phyloP scores from a whole-genome alignment of 2,113 vertebrate species.

The Albula goreensis region DNA sequence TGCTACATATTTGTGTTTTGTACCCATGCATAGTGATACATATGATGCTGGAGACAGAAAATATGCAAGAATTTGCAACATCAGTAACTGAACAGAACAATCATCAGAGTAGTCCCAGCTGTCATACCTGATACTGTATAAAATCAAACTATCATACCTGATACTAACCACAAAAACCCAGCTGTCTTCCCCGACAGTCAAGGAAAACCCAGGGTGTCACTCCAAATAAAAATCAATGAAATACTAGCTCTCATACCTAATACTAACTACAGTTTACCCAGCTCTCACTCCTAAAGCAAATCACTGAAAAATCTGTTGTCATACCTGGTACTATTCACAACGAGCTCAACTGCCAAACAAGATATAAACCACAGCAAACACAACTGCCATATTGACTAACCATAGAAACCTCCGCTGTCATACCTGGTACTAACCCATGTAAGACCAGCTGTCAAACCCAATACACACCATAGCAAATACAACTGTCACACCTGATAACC shows the following conservation, averaged over 20 bases:
- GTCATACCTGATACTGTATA: background rate
- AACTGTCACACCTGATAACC: background rate
- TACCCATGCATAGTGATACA: background rate
- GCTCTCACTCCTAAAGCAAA: too few relatives aligned
- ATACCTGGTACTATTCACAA: background rate
- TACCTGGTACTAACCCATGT: background rate
- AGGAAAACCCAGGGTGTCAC: too few relatives aligned
- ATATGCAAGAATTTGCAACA: background rate
- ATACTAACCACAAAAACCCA: too few relatives aligned
- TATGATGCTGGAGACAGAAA: background rate
- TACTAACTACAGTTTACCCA: too few relatives aligned
- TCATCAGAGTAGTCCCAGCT: background rate
- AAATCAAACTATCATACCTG: too few relatives aligned
- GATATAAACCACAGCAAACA: background rate
- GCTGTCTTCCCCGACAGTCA: too few relatives aligned
- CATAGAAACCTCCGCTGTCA: background rate
- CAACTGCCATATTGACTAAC: background rate
- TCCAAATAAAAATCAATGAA: too few relatives aligned
- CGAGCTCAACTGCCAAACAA: background rate
- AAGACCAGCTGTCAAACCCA: background rate
- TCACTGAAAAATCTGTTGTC: too few relatives aligned
- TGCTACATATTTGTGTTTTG: too few relatives aligned
- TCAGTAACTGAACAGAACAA: background rate
- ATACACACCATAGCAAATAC: background rate
- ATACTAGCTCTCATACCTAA: too few relatives aligned